phyloP scores from a whole-genome alignment of 2,113 vertebrate species.

The Marmota flaviventris region DNA sequence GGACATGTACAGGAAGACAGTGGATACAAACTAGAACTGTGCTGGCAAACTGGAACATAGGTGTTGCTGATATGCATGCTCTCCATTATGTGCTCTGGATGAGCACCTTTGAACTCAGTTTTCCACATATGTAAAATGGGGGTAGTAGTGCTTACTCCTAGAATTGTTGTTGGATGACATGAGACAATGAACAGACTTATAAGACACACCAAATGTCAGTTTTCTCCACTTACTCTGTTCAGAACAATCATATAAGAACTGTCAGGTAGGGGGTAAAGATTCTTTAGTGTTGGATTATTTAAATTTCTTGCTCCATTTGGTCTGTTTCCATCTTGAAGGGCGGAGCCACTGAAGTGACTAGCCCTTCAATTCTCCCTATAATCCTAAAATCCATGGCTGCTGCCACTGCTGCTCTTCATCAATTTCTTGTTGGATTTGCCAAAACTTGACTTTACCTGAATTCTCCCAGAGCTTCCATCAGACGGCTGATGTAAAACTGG shows the following conservation, averaged over 20 bases:
- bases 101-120: neutral
- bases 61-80: neutral
- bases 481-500: slow-evolving; percentile 92
- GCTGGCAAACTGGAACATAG: neutral
- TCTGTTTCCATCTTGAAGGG: neutral
- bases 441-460: slow-evolving; percentile 90
- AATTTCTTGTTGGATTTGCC: neutral
- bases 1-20: neutral
- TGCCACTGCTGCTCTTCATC: neutral
- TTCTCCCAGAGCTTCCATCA: slow-evolving; percentile 94
- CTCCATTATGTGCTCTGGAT: neutral
- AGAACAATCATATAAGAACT: neutral
- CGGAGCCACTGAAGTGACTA: neutral
- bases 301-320: neutral
- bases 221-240: neutral
- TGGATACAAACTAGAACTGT: neutral
- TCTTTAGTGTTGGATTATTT: neutral
- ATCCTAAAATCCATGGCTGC: too few species aligned
- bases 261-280: neutral
- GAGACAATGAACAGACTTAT: neutral
- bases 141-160: neutral
- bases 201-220: neutral
- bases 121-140: neutral
- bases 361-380: neutral
- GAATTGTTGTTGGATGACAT: neutral